Evolutionary conservation across 2,797 vertebrate species (phyloP), one percentile per base, ranked within the genome.

Genomic region (Enteromius argenteus): DNA sequence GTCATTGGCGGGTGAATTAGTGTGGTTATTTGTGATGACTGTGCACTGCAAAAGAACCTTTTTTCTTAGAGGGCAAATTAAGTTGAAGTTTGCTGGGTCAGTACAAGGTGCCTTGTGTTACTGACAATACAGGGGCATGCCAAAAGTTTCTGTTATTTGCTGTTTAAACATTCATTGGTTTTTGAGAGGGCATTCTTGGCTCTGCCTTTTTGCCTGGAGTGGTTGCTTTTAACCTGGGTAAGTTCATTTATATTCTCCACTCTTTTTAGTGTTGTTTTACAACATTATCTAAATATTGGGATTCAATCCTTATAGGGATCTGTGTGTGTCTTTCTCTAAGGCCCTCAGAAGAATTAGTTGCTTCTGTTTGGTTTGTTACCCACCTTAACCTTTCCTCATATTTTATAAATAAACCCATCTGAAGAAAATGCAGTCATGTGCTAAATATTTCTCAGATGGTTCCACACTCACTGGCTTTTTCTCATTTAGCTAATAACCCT

Each of bases 11-110:
- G 84, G 49, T 78, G 64, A 79, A 69, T 68, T 71, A 73, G 44
- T 79, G 83, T 74, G 83, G 23, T 60, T 80, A 53, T 83, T 83
- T 56, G 74, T 77, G 90, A 81, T 88, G 90, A 91, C 87, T 87
- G 84, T 88, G 89, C 64, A 82, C 86, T 86, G 83, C 85, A 89
- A 90, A 91, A 68, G 15, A 4, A 14, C 21, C 30, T 27, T 79
- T 11, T 81, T 87, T n/a, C 19, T 79, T 78, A 23, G 37, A 66
- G 83, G 60, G 3, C 15, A 64, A 58, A 23, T 62, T 1, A 58
- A 44, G 53, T 77, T 85, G 56, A 75, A 71, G 83, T 56, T 56
- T 83, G 62, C 62, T 21, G n/a, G 69, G 53, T 83, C 80, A 76
- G 79, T 32, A 68, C 32, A 71, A 68, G 64, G 14, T 64, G 62